A percentile compares a stretch with the other conserved stretches of the same genome.
Evolutionary conservation across 2,797 vertebrate species (phyloP).

Genomic region (Coreius guichenoti): DNA sequence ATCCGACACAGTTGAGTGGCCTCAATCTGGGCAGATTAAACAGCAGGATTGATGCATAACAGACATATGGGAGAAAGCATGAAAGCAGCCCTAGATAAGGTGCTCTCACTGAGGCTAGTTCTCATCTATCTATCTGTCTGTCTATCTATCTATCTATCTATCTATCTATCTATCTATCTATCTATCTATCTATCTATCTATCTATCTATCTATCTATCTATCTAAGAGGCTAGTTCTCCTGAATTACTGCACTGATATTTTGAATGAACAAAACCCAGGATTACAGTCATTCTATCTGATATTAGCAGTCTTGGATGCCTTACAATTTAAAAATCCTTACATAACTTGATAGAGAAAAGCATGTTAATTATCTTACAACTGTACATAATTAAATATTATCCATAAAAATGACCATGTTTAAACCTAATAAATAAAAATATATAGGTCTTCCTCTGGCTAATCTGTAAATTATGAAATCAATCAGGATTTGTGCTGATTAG

Average conservation of each 20-base stretch:
- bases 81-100: conserved; percentile 57
- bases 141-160: neutral
- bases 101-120: conserved; percentile 62
- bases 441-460: conserved; percentile 32
- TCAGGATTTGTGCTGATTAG: conserved; percentile 39
- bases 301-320: neutral
- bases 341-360: conserved; percentile 28
- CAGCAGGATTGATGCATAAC: conserved; percentile 62
- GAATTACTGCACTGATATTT: conserved; percentile 1
- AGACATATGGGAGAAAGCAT: conserved; percentile 60
- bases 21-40: conserved; percentile 75
- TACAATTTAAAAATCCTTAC: neutral
- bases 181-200: neutral
- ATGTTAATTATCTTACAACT: conserved; percentile 25
- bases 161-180: neutral
- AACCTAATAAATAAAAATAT: conserved; percentile 23
- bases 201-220: neutral
- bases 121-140: conserved; percentile 38
- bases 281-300: neutral
- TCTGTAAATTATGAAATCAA: conserved; percentile 49
- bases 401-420: conserved; percentile 24
- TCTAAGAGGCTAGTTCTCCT: neutral
- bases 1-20: conserved; percentile 71
- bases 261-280: neutral
- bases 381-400: conserved; percentile 36